Evolutionary conservation across 1,140 invertebrate species (phyloP).

Genomic region (Bombus pyrosoma): DNA sequence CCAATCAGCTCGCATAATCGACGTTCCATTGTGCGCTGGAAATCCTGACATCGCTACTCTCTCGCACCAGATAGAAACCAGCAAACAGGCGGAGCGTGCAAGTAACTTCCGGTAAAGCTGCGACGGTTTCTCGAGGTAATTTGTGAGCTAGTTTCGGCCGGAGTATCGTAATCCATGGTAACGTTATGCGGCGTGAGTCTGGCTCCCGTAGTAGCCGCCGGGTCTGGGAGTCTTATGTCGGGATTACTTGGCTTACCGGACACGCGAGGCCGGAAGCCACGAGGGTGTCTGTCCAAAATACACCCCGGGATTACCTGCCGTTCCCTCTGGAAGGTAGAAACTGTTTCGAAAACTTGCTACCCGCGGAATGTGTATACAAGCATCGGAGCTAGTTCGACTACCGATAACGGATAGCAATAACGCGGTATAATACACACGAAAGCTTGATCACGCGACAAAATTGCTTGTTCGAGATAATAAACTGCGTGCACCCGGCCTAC

Average conservation of each 20-base stretch:
- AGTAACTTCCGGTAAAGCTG: conserved; percentile 75
- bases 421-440: conserved; percentile 12
- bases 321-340: conserved; percentile 56
- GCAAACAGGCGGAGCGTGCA: conserved; percentile 40
- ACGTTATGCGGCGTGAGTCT: conserved; percentile 71
- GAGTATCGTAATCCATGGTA: conserved; percentile 77
- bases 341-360: conserved; percentile 62
- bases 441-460: conserved; percentile 34
- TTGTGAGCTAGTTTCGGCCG: conserved; percentile 76
- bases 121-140: conserved; percentile 78
- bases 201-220: conserved; percentile 48
- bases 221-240: conserved; percentile 74
- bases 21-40: conserved; percentile 32
- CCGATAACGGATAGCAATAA: conserved; percentile 30
- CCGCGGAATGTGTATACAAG: conserved; percentile 27
- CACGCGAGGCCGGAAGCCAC: conserved; percentile 73
- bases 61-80: conserved; percentile 27
- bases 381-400: conserved; percentile 6
- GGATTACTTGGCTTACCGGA: conserved; percentile 76
- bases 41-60: conserved; percentile 52
- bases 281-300: conserved; percentile 68
- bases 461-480: conserved; percentile 27
- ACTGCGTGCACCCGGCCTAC: not conserved
- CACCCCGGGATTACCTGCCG: conserved; percentile 61
- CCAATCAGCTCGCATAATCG: conserved; percentile 14